Conservation (phyloP, 2,797 vertebrate species). For the Argentina silus region DNA sequence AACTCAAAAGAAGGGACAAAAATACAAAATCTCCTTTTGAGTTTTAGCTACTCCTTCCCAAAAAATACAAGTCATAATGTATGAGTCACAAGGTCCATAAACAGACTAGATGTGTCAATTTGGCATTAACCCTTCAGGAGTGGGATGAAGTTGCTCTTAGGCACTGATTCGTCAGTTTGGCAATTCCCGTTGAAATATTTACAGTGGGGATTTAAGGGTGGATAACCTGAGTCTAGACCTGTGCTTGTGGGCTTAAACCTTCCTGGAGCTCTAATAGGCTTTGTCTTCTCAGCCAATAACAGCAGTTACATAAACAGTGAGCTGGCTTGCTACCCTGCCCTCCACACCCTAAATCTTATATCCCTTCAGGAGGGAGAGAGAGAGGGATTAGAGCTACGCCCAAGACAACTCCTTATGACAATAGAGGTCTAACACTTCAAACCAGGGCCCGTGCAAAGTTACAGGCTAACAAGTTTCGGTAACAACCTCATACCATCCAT, state of each 20-base stretch:
- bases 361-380: conserved; percentile 23
- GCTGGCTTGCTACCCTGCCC: conserved; percentile 5
- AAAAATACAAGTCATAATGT: too few species aligned
- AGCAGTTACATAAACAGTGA: conserved; percentile 53
- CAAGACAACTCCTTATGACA: conserved; percentile 26
- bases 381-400: conserved; percentile 25
- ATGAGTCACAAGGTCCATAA: too few species aligned
- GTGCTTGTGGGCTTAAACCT: conserved; percentile 34
- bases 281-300: conserved; percentile 56
- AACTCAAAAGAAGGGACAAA: background rate
- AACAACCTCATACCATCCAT: background rate
- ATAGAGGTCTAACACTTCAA: background rate
- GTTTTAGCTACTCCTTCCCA: too few species aligned
- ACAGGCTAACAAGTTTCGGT: background rate
- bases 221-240: conserved; percentile 35
- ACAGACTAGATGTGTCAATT: background rate
- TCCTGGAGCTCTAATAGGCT: conserved; percentile 58
- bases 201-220: background rate
- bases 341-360: conserved; percentile 42
- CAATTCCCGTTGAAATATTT: background rate
- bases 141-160: background rate
- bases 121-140: conserved; percentile 3
- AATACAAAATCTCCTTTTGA: background rate
- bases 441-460: background rate
- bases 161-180: background rate